Base-by-base conservation (phyloP, 2,888 invertebrate species). In the Mimumesa dahlbomi region DNA sequence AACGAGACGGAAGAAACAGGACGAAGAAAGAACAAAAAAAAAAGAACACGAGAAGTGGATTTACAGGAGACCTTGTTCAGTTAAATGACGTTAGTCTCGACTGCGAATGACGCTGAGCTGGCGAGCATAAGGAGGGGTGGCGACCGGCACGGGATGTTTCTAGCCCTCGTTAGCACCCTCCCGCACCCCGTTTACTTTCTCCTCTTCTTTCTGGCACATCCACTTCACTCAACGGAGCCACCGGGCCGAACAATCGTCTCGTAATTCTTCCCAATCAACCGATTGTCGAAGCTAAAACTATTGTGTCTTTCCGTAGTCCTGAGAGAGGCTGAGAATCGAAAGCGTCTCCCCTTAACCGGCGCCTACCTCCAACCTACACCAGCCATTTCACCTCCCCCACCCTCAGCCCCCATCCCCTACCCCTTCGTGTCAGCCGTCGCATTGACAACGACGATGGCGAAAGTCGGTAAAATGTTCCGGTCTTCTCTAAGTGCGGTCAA, bases 221-320 rank as follows among this genome's bases (percentile, higher is more conserved):
- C 79, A 81, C 83, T 82, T 79, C 78, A 73, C 79, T 78, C 77
- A 77, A 74, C 80, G 70, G 58, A 58, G 67, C 53, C 79, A 72
- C 63, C 62, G 71, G 69, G 65, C 66, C 79, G 83, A 83, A 86
- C 85, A 85, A 87, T 86, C 84, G 85, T 73, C 77, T 67, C 76
- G 83, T 84, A 84, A 87, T 87, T 87, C 84, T 85, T 87, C 79
- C 86, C 86, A 86, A 88, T 88, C 88, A 87, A 84, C 79, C 83
- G 82, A 88, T 84, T 84, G 84, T 87, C 82, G 78, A 82, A 81
- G 84, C 83, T 86, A 84, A 84, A 85, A 84, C 87, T 85, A 87
- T 87, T 87, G 87, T 87, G 80, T 80, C 79, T 72, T 77, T 75
- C 45, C 49, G 66, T 53, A 40, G 56, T 56, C 21, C 21, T 38